phyloP scores from a whole-genome alignment of 2,113 vertebrate species.

The Stomatorhinus ivindoensis region DNA sequence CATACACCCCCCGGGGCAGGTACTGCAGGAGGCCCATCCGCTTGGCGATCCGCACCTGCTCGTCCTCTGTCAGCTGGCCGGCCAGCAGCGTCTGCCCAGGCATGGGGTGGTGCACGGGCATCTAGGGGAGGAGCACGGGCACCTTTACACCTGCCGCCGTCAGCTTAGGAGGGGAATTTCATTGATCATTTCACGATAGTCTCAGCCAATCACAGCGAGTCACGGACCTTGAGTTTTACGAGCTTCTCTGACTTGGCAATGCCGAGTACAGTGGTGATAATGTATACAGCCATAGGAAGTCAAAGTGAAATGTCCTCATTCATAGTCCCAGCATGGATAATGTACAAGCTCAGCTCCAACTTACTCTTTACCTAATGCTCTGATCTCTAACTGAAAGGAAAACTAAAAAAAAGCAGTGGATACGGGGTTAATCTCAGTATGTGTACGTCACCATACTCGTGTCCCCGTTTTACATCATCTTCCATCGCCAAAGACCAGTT shows the following conservation, averaged over 20 bases:
- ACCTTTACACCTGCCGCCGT: neutral
- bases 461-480: no score
- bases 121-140: constrained; percentile 32
- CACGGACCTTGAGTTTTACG: neutral
- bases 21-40: constrained; percentile 96
- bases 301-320: neutral
- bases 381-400: neutral
- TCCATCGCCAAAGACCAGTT: no score
- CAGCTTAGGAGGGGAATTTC: neutral
- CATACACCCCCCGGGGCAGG: constrained; percentile 91
- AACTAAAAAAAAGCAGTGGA: neutral
- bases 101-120: constrained; percentile 84
- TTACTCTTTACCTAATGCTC: neutral
- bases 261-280: neutral
- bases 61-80: constrained; percentile 94
- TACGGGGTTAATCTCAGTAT: neutral
- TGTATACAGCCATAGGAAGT: neutral
- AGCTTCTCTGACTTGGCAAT: neutral
- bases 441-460: neutral
- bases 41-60: constrained; percentile 95
- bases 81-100: constrained; percentile 91
- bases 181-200: neutral
- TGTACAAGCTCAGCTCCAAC: neutral
- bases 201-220: neutral
- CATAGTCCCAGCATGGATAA: neutral